These are phyloP conservation scores for Amblyraja radiata DNA, from an alignment of 2,797 vertebrate genomes.

Conservation along the genomic window DNA sequence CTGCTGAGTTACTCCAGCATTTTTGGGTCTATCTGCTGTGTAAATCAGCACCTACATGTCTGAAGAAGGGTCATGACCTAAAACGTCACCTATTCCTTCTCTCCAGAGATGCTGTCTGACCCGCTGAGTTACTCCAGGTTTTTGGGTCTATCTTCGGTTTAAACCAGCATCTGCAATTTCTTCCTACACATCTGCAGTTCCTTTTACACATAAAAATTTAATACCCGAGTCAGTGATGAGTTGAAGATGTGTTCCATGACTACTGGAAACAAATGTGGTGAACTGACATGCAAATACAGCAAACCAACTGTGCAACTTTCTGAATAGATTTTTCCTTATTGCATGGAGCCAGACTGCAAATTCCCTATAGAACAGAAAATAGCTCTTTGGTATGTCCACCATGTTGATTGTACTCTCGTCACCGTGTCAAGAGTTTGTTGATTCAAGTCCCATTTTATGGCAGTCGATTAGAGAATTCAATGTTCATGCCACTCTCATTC, in stretches of 20 bases:
- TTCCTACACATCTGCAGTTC: too few species aligned
- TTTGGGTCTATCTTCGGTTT: too few species aligned
- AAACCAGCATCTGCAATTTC: too few species aligned
- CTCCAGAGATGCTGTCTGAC: too few species aligned
- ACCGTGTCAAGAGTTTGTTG: neutral
- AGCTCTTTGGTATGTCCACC: neutral
- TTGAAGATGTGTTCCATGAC: neutral
- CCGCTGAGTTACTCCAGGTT: too few species aligned
- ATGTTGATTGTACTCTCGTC: neutral
- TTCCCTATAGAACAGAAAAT: neutral
- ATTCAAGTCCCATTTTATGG: neutral
- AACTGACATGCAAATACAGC: neutral
- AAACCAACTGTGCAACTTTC: neutral
- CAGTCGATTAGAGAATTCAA: neutral
- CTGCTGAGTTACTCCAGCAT: too few species aligned
- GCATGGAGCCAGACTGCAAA: neutral
- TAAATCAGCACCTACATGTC: too few species aligned
- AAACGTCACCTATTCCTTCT: too few species aligned
- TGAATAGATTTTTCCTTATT: neutral
- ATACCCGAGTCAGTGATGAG: neutral
- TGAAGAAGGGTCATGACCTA: too few species aligned
- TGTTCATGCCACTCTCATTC: too few species aligned
- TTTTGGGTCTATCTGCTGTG: too few species aligned
- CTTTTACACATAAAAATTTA: neutral
- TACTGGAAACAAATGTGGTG: neutral